Conservation (phyloP, 2,888 invertebrate genomes). For the Encarsia formosa region DNA sequence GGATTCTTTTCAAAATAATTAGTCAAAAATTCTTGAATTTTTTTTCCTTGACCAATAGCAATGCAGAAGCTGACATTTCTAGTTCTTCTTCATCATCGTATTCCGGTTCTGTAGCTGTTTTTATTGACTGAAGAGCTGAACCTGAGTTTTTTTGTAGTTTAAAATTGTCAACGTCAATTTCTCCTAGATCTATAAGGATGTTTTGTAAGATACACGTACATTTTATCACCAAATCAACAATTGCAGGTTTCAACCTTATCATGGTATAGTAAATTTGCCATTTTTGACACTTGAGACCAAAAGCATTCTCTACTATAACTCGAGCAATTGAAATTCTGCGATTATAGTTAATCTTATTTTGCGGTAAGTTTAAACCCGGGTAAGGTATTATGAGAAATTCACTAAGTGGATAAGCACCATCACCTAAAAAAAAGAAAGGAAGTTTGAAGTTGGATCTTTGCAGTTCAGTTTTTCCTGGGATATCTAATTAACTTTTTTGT, state of each 20-base stretch:
- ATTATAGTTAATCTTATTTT: background rate
- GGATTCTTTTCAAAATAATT: background rate
- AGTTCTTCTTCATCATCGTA: too few relatives aligned
- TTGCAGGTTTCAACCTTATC: background rate
- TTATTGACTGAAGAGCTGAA: too few relatives aligned
- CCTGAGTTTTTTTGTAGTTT: too few relatives aligned
- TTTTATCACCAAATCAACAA: background rate
- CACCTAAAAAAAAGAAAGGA: constrained; percentile 16
- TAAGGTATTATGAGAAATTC: constrained; percentile 17
- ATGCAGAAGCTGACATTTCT: background rate
- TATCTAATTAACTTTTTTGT: background rate
- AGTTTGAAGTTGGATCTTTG: constrained; percentile 1
- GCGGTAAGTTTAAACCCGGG: background rate
- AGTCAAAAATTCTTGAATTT: background rate
- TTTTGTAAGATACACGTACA: background rate
- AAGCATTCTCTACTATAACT: background rate
- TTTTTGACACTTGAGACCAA: background rate
- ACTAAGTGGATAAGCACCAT: constrained; percentile 14
- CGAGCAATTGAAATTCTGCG: background rate
- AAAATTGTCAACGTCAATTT: background rate
- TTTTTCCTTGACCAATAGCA: background rate
- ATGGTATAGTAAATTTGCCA: background rate
- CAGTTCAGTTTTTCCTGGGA: background rate
- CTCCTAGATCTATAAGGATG: background rate
- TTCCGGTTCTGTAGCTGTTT: too few relatives aligned